Conservation (phyloP, 2,888 invertebrate genomes). For the Diadegma fenestrale region DNA sequence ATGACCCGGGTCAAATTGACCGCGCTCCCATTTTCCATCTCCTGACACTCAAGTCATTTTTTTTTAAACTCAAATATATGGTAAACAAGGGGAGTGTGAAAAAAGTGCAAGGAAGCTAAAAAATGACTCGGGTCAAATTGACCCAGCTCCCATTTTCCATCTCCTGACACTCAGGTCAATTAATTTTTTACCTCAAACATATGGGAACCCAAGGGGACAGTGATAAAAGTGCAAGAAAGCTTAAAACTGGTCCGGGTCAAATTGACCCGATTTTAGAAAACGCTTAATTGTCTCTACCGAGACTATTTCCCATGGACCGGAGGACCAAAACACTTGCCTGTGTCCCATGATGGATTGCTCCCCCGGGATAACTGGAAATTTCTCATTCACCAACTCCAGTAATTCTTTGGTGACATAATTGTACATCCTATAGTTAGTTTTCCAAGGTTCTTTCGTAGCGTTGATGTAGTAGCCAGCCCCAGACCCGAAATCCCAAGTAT, state of each 20-base stretch:
- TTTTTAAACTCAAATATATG: too few species aligned
- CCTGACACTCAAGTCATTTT: too few species aligned
- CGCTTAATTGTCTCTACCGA: background rate
- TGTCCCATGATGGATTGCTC: constrained; percentile 93
- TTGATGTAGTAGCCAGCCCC: constrained; percentile 98
- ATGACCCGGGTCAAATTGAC: background rate
- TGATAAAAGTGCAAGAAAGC: too few species aligned
- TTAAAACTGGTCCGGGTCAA: background rate
- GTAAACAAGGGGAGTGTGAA: too few species aligned
- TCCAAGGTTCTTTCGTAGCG: constrained; percentile 96
- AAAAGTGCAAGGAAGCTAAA: background rate
- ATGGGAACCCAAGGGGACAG: too few species aligned
- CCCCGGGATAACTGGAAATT: constrained; percentile 89
- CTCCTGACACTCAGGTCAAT: too few species aligned
- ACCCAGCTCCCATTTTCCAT: background rate
- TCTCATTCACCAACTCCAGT: constrained; percentile 89
- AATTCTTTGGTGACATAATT: constrained; percentile 96
- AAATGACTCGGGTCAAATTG: background rate
- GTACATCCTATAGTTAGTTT: constrained; percentile 96
- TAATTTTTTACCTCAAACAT: too few species aligned
- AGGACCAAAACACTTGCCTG: constrained; percentile 85
- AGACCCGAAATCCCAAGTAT: constrained; percentile 97
- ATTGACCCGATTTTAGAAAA: background rate
- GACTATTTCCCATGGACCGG: background rate
- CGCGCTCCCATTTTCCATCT: too few species aligned